Base-by-base conservation (phyloP, 2,888 invertebrate genomes). In the Tupiocoris notatus region DNA sequence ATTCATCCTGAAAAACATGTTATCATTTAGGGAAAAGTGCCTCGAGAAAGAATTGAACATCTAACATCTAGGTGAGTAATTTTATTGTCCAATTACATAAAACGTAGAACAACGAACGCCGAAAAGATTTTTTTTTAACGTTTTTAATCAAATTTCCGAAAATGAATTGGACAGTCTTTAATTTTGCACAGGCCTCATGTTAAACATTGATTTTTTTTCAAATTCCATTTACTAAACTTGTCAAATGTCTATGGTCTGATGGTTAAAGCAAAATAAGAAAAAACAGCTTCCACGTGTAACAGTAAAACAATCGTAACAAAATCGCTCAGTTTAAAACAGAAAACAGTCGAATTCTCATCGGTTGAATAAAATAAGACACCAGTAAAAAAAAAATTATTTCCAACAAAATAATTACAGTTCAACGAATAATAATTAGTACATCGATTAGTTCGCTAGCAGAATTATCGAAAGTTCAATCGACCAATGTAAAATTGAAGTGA, bases 41-140 rank as follows among this genome's bases (percentile, higher is more conserved):
- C 39, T 63, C 62, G 54, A 59, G 73, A 54, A 62, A 25, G 39
- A 63, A 54, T 61, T 39, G 73, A 73, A 73, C 63, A 62, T 63
- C 73, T 73, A 73, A 21, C 62, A 54, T 21, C 73, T 73, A 73
- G 62, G 73, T 73, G 73, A 73, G 73, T 73, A 73, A 73, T 17
- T 57, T 73, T 73, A 73, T 73, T 73, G 73, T 73, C 73, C 73
- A 63, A 73, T 73, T 73, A 73, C 73, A 63, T 22, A 39, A 21
- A 73, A 73, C 39, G 62, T 63, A 73, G 73, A 73, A 62, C 73
- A 73, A 63, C n/a, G 7, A 73, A 39, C 61, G 21, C 59, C 58
- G 12, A 62, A 25, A 23, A 54, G 17, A 1, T 16, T 0, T 73
- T 25, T 24, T 58, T 70, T 59, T 21, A 18, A 22, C 9, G 9